Evolutionary conservation across 2,888 invertebrate species (phyloP), one percentile per base, ranked within the genome.

Genomic region (Heterodera filipjevi): DNA sequence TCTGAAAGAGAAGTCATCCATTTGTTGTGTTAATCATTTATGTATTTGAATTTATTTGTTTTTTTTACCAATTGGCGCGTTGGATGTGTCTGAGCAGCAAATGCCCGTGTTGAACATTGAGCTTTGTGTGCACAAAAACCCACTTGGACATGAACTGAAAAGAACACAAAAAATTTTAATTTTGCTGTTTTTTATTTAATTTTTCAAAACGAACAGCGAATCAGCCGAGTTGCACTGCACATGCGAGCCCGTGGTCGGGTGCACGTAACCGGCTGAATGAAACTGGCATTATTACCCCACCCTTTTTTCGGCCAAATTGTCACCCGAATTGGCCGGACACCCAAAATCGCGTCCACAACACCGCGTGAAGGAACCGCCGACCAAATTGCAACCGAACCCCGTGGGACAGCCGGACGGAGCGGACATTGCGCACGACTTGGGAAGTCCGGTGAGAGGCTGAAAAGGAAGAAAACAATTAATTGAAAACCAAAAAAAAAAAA

Each of bases 311-410:
- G 53, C 30, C 12, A 39, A 39, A 10, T 39, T 32, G n/a, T n/a
- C 59, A 73, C 73, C 73, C 14, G 87, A 85, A 79, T 88, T 88
- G 80, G 84, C 83, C 1, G 87, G 87, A 76, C 88, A 88, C 27
- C 88, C 88, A 78, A 86, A 84, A 80, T 87, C 86, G 71, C 84
- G 83, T 66, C 88, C 88, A 79, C 88, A 88, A 77, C 88, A 88
- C 39, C 86, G 80, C 2, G 88, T 88, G 27, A 85, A 84, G 27
- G 83, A 83, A 59, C 87, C 87, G 16, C 85, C 84, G 16, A 88
- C 85, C 22, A 89, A 78, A 78, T 86, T 88, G 80, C 88, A 88
- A 49, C 85, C 86, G 75, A 88, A 88, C 39, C 88, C 88, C 49
- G 83, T 79, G 12, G 88, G 88, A 77, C 88, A 88, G 35, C 82